Evolutionary conservation across 2,797 vertebrate species (phyloP), one percentile per base, ranked within the genome.

Genomic region (Pseudopleuronectes americanus): DNA sequence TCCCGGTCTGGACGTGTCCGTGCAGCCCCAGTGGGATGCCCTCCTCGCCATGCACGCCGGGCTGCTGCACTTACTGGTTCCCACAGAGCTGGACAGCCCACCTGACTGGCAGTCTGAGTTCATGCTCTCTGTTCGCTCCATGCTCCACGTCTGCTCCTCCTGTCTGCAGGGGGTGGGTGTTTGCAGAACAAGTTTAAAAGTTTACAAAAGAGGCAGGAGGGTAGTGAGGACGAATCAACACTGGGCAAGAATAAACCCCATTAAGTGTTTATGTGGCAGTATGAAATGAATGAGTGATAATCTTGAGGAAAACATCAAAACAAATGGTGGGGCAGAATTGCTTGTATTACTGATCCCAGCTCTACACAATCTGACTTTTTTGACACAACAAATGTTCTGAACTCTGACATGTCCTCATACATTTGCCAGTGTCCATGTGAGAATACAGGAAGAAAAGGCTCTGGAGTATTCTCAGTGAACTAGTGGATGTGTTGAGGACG

Each of bases 31-130:
- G 80, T 96, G 93, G 0, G 96, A 95, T 2, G 95, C 96, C 0
- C 96, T 95, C 67, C 96, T 95, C 0, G 96, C 96, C 92, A 98
- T 95, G 3, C 97, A 99, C 0, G 97, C 96, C 0, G 97, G 97
- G 86, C 97, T 99, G 94, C 98, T 99, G 95, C 97, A 99, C 87
- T 98, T 98, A 89, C 97, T 99, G 93, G 96, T 99, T 88, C 97
- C 97, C 88, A 99, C 96, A 0, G 97, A 99, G 0, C 97, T 98
- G 79, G 97, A 95, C 90, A 97, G 94, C 68, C 96, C 96, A 68
- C 96, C 97, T 10, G 97, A 99, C 91, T 97, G 97, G 79, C 97
- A 98, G 87, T 97, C 97, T 0, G 97, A 99, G 88, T 97, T 97
- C 89, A 97, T 92, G 52, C 97, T 98, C 78, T 97, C 97, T 0